Percentiles rank a stretch among this genome's conserved stretches.
Evolutionary conservation across 2,797 vertebrate species (phyloP).

Genomic region (Fistularia commersonii): DNA sequence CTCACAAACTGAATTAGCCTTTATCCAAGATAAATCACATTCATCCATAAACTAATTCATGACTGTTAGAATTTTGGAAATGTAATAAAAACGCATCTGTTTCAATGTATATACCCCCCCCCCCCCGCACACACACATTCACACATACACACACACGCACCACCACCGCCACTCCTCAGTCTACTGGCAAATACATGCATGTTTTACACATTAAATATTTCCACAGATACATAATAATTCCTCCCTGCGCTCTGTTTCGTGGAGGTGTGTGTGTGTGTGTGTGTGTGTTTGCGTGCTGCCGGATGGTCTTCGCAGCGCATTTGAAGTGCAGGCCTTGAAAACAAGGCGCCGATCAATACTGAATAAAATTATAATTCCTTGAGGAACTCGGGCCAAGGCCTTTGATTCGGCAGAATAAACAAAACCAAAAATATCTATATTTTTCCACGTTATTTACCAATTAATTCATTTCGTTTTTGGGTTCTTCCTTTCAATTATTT

Average conservation of each 20-base stretch:
- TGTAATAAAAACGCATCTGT: no score
- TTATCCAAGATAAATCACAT: no score
- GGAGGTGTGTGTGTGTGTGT: constrained; percentile 21
- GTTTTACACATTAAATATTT: not conserved
- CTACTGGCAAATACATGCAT: not conserved
- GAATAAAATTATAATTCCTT: constrained; percentile 72
- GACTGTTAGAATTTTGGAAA: no score
- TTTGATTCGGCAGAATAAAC: constrained; percentile 57
- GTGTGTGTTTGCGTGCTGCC: constrained; percentile 21
- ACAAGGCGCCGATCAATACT: constrained; percentile 66
- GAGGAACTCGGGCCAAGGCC: constrained; percentile 46
- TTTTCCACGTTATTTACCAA: not conserved
- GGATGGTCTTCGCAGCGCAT: constrained; percentile 52
- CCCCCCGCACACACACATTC: no score
- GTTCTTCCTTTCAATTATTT: no score
- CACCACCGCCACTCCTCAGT: no score
- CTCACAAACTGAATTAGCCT: constrained; percentile 49
- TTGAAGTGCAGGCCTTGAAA: constrained; percentile 61
- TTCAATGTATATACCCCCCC: no score
- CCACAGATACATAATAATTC: constrained; percentile 3
- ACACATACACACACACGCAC: no score
- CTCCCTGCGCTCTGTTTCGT: constrained; percentile 2
- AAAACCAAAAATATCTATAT: constrained; percentile 28
- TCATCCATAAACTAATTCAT: constrained; percentile 22
- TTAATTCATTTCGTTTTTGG: not conserved